These are phyloP conservation scores for Archips crataeganus DNA, from an alignment of 2,888 invertebrate genomes.

Conservation along the genomic window DNA sequence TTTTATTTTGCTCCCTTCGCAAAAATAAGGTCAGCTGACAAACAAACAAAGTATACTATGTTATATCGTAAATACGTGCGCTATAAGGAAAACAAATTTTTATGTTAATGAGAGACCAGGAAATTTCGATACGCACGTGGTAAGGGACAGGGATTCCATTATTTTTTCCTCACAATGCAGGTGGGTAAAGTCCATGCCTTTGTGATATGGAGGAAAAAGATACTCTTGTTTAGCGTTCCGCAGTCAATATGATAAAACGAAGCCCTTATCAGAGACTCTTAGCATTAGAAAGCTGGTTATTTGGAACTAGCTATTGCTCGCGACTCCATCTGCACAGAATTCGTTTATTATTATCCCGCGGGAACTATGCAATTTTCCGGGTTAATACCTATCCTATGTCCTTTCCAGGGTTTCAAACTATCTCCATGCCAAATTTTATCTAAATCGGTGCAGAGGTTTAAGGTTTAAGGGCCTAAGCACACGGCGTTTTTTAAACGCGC, in stretches of 20 bases:
- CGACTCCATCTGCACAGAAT: too few species aligned
- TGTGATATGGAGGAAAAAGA: not conserved
- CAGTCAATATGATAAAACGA: not conserved
- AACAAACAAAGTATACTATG: not conserved
- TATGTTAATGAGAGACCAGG: conserved; percentile 12
- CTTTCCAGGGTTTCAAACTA: too few species aligned
- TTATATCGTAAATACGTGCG: not conserved
- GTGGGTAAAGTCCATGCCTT: not conserved
- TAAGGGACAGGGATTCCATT: not conserved
- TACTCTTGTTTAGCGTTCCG: not conserved
- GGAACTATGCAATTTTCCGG: too few species aligned
- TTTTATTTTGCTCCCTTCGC: not conserved
- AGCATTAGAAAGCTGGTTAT: too few species aligned
- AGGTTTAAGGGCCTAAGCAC: too few species aligned
- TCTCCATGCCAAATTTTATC: too few species aligned
- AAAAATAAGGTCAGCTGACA: not conserved
- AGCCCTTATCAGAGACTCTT: too few species aligned
- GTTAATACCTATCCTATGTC: too few species aligned
- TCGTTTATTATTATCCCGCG: too few species aligned
- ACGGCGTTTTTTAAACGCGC: too few species aligned
- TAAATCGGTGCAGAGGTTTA: too few species aligned
- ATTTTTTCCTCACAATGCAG: not conserved
- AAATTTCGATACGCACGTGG: not conserved
- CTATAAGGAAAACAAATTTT: conserved; percentile 3
- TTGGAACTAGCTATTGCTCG: too few species aligned